These are phyloP conservation scores for Molossus alvarezi DNA, from an alignment of 2,797 vertebrate species.

Conservation along the genomic window DNA sequence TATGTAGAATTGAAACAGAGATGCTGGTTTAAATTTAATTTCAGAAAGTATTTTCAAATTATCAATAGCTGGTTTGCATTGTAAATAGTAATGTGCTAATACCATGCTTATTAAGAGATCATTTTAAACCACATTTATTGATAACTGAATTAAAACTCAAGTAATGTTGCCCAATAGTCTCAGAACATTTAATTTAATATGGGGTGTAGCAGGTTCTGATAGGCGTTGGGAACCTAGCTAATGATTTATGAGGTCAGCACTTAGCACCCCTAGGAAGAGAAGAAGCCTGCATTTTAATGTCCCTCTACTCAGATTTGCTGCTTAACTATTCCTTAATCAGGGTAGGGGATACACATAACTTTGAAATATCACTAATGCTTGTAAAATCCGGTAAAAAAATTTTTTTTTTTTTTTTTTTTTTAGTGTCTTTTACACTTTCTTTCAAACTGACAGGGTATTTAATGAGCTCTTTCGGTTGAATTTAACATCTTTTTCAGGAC, in stretches of 20 bases:
- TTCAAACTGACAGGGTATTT: constrained; percentile 63
- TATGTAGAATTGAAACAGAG: constrained; percentile 78
- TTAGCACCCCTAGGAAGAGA: constrained; percentile 86
- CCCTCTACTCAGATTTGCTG: constrained; percentile 82
- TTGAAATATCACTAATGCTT: constrained; percentile 73
- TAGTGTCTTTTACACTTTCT: constrained; percentile 31
- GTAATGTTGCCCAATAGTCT: constrained; percentile 85
- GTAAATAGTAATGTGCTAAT: constrained; percentile 86
- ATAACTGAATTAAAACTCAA: constrained; percentile 88
- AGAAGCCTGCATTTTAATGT: constrained; percentile 83
- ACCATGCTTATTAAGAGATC: constrained; percentile 88
- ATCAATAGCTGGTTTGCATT: constrained; percentile 86
- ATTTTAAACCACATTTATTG: constrained; percentile 85
- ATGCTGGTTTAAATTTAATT: constrained; percentile 80
- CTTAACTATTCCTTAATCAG: constrained; percentile 85
- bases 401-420: constrained; percentile 4
- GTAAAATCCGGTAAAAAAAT: constrained; percentile 63
- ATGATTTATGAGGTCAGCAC: constrained; percentile 89
- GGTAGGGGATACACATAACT: constrained; percentile 73
- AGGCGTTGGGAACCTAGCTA: constrained; percentile 87
- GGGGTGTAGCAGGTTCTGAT: constrained; percentile 86
- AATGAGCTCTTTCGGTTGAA: constrained; percentile 81
- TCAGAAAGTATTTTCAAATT: constrained; percentile 84
- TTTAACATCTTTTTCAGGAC: constrained; percentile 78
- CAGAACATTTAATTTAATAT: constrained; percentile 87